Evolutionary conservation across 2,888 invertebrate genomes (phyloP), one percentile per base, ranked within the genome.

Genomic region (Drosophila cracens): DNA sequence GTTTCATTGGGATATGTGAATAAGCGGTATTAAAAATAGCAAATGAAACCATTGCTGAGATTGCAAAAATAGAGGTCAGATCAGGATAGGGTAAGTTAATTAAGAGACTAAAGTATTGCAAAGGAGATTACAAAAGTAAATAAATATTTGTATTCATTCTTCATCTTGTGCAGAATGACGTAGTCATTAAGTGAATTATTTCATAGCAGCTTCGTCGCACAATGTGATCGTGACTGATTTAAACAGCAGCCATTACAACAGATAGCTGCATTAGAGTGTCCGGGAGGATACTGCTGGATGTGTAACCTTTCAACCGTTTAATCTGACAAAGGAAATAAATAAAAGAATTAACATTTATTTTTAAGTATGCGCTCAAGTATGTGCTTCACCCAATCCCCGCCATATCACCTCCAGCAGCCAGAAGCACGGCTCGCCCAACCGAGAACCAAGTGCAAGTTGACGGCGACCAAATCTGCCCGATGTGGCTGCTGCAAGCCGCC

Each of bases 321-420:
- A 87, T 82, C 87, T 90, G 90, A 90, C 89, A 90, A 88, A 80
- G 83, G 87, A 90, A 90, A 87, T 87, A 87, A 87, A 90, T 87
- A 87, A 87, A 90, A 88, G 87, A 89, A 90, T 87, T 87, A 88
- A 90, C 90, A 86, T 87, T 87, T 87, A 90, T 83, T 88, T 88
- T 90, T 70, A 90, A 88, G 90, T 83, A 87, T 87, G 76, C 79
- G 76, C 74, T 66, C 71, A 82, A 90, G 76, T 86, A 83, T 87
- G 82, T 74, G 70, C 66, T 51, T 52, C 63, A 40, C 53, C 63
- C 60, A 34, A 58, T 68, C 36, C 48, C 46, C 57, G 11, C 40
- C 29, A 27, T 13, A 40, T 33, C 21, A 25, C 16, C 31, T 36
- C 21, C 63, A 46, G 25, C 51, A 65, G 52, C 58, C 62, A 74